Evolutionary conservation across 2,888 invertebrate genomes (phyloP), one percentile per base, ranked within the genome.

Genomic region (Coleophora deauratella): DNA sequence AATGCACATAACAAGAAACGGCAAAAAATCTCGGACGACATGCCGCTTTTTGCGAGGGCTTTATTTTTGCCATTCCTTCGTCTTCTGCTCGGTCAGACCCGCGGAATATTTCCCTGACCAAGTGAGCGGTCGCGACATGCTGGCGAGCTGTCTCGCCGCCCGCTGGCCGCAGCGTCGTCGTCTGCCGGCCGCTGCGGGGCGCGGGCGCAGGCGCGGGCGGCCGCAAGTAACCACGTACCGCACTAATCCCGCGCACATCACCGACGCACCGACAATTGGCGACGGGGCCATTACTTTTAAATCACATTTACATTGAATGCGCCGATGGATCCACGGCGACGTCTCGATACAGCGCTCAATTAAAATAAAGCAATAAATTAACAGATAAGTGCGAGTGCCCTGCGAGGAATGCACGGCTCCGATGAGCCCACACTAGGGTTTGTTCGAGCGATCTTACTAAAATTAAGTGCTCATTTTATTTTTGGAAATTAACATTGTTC

Each of bases 261-360:
- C 49, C 46, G 7, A 47, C 43, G 30, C 41, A 46, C 44, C 44
- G 56, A 55, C 73, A 63, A 72, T 72, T 64, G 74, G 55, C 66
- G 56, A 62, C 65, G 59, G 63, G 65, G 64, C 72, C 78, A 75
- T 77, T 72, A 75, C 72, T 74, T 67, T 66, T 55, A 57, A 62
- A 59, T 54, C 68, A 55, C 76, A 82, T 82, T 82, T 75, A 77
- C 81, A 82, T 82, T 82, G 81, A 82, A 82, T 82, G 81, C 72
- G 51, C 55, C 53, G 61, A 59, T 57, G 55, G 59, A 55, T n/a
- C 11, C 10, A 10, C 43, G 44, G 49, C 44, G 47, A 50, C 57
- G 54, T 55, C 64, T 62, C 53, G 70, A 66, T 63, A 68, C 64
- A 54, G 56, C 59, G 54, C 62, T 62, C 76, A 79, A 80, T 81